Base-by-base conservation (phyloP, 2,797 vertebrate genomes). In the Thaleichthys pacificus region DNA sequence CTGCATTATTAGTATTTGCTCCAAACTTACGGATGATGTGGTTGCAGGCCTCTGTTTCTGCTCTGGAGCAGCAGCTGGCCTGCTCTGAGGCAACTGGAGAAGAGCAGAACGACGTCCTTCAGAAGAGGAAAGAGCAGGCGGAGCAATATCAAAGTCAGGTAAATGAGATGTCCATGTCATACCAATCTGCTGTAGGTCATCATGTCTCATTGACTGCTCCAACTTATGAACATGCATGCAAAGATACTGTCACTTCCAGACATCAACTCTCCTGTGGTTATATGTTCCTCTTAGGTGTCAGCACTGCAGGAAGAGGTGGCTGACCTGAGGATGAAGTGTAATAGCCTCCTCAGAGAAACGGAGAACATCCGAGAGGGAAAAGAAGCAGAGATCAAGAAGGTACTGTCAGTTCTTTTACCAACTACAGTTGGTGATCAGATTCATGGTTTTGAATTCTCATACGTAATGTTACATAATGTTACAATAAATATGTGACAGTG, bases 71-170 rank as follows among this genome's bases (percentile, higher is more conserved):
- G 47, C 89, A 86, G 69, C 76, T 91, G 70, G 60, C 80, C 66
- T 86, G 87, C 65, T 87, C 87, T 77, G 89, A 93, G 82, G 85
- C 89, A 17, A 91, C 93, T 11, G 86, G 95, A 9, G 58, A 84
- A 57, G 86, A 89, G 47, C 90, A 95, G 61, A 92, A 86, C 80
- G 80, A 91, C 67, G 68, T 91, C 63, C 91, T 86, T 66, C 87
- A 93, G 66, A 87, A 92, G 63, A 92, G 87, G 72, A 89, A 92
- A 83, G 76, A 77, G 3, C 82, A 94, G 66, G 69, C 84, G 26
- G 90, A 95, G 72, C 84, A 89, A 1, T 84, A 60, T 77, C 92
- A 90, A 82, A 77, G 56, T 74, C 91, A 96, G 95, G 96, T 96
- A 32, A 42, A 14, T 6, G 51, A 1, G 15, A 56, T 56, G 51